These are phyloP conservation scores for Lycocorax pyrrhopterus DNA, from an alignment of 2,113 vertebrate species.

Conservation along the genomic window DNA sequence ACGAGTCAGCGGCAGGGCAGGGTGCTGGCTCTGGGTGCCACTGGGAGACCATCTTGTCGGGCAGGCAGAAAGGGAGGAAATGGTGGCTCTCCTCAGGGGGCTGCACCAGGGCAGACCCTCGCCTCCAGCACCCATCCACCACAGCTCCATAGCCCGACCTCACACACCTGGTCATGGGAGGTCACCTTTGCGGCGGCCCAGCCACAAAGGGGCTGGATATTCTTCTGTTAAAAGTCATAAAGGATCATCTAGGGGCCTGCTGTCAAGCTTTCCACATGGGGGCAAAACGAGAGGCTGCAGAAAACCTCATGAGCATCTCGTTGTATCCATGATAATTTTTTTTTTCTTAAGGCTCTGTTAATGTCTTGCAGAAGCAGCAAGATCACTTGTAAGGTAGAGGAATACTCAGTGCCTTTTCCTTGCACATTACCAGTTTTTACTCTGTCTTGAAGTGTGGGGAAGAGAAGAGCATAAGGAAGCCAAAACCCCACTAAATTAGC, in stretches of 20 bases:
- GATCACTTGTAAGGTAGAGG: background rate
- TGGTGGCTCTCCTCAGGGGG: background rate
- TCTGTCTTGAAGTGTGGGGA: background rate
- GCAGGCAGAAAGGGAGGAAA: background rate
- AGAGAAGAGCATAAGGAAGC: background rate
- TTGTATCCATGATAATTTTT: background rate
- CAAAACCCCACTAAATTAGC: background rate
- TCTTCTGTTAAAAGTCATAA: background rate
- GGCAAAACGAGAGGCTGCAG: background rate
- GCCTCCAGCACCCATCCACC: background rate
- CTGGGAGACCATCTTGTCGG: background rate
- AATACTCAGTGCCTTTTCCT: background rate
- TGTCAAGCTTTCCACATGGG: background rate
- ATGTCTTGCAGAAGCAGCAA: background rate
- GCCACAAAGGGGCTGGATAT: background rate
- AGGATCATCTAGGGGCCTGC: background rate
- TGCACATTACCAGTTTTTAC: background rate
- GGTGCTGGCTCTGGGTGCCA: background rate
- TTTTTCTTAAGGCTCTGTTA: background rate
- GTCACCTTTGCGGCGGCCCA: background rate
- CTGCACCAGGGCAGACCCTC: background rate
- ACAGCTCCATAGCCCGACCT: background rate
- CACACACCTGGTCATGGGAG: accelerated
- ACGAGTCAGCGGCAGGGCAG: background rate
- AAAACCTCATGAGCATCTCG: background rate